Evolutionary conservation across 2,797 vertebrate species (phyloP).

Genomic region (Alectoris magna): DNA sequence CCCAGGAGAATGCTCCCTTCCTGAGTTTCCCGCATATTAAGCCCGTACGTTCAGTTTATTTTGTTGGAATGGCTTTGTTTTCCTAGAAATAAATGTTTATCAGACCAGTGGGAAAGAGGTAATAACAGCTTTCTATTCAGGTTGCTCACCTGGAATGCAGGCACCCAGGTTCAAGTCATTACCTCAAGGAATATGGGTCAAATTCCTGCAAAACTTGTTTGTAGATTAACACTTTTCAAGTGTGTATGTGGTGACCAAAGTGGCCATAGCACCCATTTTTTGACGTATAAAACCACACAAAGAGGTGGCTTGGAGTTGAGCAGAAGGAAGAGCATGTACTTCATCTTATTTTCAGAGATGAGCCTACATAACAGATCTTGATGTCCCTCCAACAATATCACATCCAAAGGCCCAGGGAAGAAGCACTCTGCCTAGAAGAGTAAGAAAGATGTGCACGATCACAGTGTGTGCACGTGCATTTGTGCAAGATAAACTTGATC

Average conservation of each 20-base stretch:
- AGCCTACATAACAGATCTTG: background rate
- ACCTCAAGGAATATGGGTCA: background rate
- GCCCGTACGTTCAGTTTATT: background rate
- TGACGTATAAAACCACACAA: background rate
- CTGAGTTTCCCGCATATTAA: background rate
- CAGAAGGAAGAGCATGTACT: background rate
- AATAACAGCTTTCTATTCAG: background rate
- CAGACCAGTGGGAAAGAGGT: background rate
- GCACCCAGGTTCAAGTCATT: background rate
- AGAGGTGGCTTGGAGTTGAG: background rate
- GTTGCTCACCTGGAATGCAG: background rate
- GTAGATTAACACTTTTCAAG: background rate
- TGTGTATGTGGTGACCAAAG: background rate
- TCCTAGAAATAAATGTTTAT: background rate
- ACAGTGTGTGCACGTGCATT: background rate
- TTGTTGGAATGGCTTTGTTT: background rate
- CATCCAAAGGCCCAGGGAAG: background rate
- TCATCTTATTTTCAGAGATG: background rate
- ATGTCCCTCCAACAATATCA: fast-evolving
- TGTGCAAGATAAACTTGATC: conserved; percentile 1
- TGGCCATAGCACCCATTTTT: background rate
- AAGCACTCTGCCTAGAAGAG: background rate
- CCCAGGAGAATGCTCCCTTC: background rate
- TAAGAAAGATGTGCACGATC: background rate
- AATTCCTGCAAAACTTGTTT: background rate